Conservation (phyloP, 2,113 vertebrate genomes). For the Corythaixoides concolor region DNA sequence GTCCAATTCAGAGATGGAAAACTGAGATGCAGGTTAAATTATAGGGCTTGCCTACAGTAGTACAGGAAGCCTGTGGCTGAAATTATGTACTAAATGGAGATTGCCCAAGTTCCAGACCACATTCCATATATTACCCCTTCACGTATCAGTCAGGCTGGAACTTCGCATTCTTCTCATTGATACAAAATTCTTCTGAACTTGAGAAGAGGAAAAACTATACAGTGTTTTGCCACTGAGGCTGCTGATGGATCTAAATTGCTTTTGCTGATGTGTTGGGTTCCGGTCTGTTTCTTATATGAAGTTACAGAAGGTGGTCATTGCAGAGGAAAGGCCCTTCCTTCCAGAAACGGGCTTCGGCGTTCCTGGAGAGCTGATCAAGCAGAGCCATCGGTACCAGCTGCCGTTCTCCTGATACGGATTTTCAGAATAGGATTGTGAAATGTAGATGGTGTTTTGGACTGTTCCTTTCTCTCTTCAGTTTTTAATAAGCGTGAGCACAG, state of each 20-base stretch:
- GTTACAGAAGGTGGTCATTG: not conserved
- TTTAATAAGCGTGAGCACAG: not conserved
- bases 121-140: not conserved
- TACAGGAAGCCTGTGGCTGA: not conserved
- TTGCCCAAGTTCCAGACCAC: not conserved
- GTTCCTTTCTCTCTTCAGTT: not conserved
- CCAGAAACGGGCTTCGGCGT: not conserved
- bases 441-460: not conserved
- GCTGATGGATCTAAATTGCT: not conserved
- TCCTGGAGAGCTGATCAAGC: not conserved
- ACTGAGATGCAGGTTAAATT: not conserved
- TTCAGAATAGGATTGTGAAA: not conserved
- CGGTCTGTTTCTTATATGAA: not conserved
- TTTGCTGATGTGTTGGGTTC: not conserved
- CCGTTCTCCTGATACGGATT: not conserved
- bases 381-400: not conserved
- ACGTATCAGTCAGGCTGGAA: not conserved
- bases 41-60: not conserved
- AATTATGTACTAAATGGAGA: not conserved
- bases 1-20: not conserved
- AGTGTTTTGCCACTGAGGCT: accelerated
- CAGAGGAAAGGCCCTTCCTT: not conserved
- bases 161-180: not conserved
- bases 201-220: too few species aligned
- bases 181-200: not conserved